Evolutionary conservation across 2,888 invertebrate species (phyloP), one percentile per base, ranked within the genome.

Genomic region (Tinea trinotella): DNA sequence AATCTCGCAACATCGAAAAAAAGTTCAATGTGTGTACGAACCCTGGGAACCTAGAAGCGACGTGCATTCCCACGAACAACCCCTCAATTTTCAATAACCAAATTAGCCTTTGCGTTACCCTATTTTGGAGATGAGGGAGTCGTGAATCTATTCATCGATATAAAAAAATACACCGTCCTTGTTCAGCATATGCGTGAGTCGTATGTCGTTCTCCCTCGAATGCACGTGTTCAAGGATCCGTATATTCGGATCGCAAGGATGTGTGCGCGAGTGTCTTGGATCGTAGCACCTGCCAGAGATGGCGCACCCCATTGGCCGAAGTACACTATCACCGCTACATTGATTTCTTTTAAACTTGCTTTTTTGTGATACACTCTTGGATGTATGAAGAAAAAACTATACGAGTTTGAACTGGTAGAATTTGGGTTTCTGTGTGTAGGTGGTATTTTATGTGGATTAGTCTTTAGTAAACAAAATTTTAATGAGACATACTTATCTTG

Each of bases 21-120:
- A 82, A 83, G 83, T 80, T 61, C 81, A 77, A 79, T 83, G 83
- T 83, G 81, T 83, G 85, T 81, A 77, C 74, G 74, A 78, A 80
- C 86, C 87, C 87, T 90, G 90, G 90, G 90, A 90, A 90, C 89
- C 87, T 75, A 79, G 80, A 79, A 81, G 76, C 84, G 76, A 74
- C 80, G 76, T 81, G 85, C 87, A 88, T 90, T 90, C 90, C 90
- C 90, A 90, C 90, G 90, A 87, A 81, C 85, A 79, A 87, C 86
- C 86, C 86, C 87, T 82, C 84, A 81, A 84, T 84, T 82, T 83
- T 81, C 85, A 85, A 86, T 87, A 87, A 86, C 85, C 86, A 87
- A 87, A 87, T 87, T 86, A 86, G 85, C 84, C 83, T 85, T 86
- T 84, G 82, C 85, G 85, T 86, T 87, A 86, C 86, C 86, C 86